Base-by-base conservation (phyloP, 2,113 vertebrate species). In the Pelodiscus sinensis region DNA sequence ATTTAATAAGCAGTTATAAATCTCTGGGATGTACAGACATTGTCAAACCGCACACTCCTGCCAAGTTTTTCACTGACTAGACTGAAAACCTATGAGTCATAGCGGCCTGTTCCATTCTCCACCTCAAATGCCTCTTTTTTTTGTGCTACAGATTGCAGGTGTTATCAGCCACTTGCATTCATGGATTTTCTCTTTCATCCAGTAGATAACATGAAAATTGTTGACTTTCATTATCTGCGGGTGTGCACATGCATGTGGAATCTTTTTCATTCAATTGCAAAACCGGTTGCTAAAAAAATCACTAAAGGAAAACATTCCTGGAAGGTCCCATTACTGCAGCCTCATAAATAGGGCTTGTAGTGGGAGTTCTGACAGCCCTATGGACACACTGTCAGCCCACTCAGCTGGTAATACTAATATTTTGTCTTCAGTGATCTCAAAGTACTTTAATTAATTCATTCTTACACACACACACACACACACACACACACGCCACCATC, bases 1-100 rank as follows among this genome's bases (percentile, higher is more conserved):
- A 96, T 94, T 96, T 95, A 95, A 92, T 96, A 95, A 96, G 92
- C 90, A 88, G 83, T 89, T 95, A 92, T 96, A 94, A 96, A 93
- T 96, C 94, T 95, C 86, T 86, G 90, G 94, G 96, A 84, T 79
- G 82, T 68, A 90, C 85, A 96, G 94, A 87, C 73, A 57, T 44
- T 95, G 86, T 94, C 94, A 86, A 96, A 92, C 82, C 86, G 90
- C 51, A 55, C 50, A 38, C 71, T 95, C 93, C 87, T 97, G 94
- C 89, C 84, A 91, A 78, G 68, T 90, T 94, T 97, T 96, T 90
- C 94, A 60, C 81, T 71, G 93, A 92, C 86, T 93, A 95, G 86
- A 92, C 86, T 94, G 93, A 79, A 1, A 90, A 90, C 56, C 51
- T 85, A 29, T 96, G 93, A 97, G 80, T 97, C 95, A 93, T 90